Conservation (phyloP, 2,113 vertebrate genomes). For the Tragelaphus buxtoni region DNA sequence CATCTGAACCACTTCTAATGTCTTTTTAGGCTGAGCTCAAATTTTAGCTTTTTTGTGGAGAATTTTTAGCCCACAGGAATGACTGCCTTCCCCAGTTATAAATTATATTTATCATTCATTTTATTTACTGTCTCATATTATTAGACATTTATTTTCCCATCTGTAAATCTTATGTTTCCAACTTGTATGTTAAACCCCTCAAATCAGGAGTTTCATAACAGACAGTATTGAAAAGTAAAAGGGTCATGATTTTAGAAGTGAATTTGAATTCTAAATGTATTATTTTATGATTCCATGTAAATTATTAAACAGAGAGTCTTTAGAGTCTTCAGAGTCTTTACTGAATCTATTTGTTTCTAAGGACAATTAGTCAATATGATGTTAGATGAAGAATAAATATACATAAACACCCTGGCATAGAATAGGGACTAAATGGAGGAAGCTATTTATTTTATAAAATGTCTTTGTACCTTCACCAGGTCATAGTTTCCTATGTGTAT, state of each 20-base stretch:
- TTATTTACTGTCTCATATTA: neutral
- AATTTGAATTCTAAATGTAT: neutral
- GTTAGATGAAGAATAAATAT: neutral
- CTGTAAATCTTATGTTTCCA: neutral
- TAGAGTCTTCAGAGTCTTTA: neutral
- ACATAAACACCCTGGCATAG: neutral
- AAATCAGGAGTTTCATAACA: neutral
- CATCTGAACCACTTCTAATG: neutral
- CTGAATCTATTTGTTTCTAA: neutral
- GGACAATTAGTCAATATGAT: neutral
- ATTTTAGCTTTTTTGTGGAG: neutral
- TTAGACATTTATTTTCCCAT: neutral
- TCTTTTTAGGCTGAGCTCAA: neutral
- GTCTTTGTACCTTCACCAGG: neutral
- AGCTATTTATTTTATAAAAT: neutral
- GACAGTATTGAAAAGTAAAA: neutral
- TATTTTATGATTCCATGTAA: neutral
- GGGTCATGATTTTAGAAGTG: neutral
- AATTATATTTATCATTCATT: neutral
- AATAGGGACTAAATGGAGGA: neutral
- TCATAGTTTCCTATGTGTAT: neutral
- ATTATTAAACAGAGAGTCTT: neutral
- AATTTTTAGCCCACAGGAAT: neutral
- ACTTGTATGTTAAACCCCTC: neutral
- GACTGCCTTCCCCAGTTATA: neutral